A percentile compares a stretch with the other conserved stretches of the same genome.
Conservation (phyloP, 2,113 vertebrate species). For the Engystomops pustulosus region DNA sequence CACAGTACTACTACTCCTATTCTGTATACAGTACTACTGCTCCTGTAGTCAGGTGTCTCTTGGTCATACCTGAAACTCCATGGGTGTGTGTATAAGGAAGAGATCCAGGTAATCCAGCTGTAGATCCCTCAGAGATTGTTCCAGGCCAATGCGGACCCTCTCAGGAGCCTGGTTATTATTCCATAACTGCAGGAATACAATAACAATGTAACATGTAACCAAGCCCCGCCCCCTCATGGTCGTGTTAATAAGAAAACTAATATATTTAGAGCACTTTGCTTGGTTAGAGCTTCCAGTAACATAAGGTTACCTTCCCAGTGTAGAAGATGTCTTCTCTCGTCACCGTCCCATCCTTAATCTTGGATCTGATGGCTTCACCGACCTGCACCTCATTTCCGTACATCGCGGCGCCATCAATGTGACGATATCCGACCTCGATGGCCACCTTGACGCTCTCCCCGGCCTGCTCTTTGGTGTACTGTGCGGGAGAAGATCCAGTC, state of each 20-base stretch:
- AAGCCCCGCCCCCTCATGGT: not conserved
- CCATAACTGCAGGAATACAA: conserved; percentile 75
- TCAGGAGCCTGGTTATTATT: conserved; percentile 74
- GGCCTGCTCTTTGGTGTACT: conserved; percentile 14
- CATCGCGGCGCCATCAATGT: conserved; percentile 78
- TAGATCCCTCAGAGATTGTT: conserved; percentile 74
- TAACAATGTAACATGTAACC: no score
- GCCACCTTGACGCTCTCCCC: conserved; percentile 73
- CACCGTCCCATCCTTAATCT: conserved; percentile 73
- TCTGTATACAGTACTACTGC: no score
- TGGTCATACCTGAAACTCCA: conserved; percentile 70
- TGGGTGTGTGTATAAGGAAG: conserved; percentile 76
- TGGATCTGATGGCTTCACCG: conserved; percentile 75
- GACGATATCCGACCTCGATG: conserved; percentile 79
- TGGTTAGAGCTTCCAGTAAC: no score
- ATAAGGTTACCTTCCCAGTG: conserved; percentile 81
- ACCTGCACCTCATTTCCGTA: conserved; percentile 81
- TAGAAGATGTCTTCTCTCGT: conserved; percentile 80
- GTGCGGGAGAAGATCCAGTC: not conserved
- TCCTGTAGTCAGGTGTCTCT: no score
- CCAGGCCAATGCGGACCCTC: conserved; percentile 72
- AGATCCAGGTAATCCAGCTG: conserved; percentile 82
- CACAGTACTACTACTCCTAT: no score
- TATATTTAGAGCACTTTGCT: not conserved
- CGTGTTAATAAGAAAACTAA: not conserved